These are phyloP conservation scores for Zaprionus camerounensis DNA, from an alignment of 1,140 invertebrate genomes.

Conservation along the genomic window DNA sequence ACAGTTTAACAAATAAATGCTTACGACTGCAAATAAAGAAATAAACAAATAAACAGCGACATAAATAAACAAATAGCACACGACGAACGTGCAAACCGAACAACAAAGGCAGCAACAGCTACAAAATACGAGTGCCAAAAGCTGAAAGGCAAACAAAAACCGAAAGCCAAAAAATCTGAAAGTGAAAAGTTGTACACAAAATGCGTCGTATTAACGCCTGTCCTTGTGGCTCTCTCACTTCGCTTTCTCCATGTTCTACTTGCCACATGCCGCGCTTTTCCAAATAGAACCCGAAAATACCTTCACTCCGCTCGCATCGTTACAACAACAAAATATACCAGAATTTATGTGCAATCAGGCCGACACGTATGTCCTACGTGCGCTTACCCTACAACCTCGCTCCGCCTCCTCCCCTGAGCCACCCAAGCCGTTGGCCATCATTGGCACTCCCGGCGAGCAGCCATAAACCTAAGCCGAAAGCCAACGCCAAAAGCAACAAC, in stretches of 20 bases:
- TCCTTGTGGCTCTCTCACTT: background rate
- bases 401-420: background rate
- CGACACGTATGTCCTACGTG: constrained; percentile 75
- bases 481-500: constrained; percentile 47
- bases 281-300: constrained; percentile 42
- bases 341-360: constrained; percentile 80
- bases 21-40: constrained; percentile 74
- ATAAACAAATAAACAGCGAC: constrained; percentile 70
- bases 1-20: constrained; percentile 77
- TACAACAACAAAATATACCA: constrained; percentile 26
- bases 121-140: constrained; percentile 28
- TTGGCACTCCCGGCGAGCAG: constrained; percentile 57
- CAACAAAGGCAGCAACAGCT: constrained; percentile 28
- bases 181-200: constrained; percentile 81
- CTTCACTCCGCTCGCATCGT: constrained; percentile 1
- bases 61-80: constrained; percentile 22
- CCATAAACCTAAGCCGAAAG: constrained; percentile 57
- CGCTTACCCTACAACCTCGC: background rate
- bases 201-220: constrained; percentile 75
- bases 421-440: constrained; percentile 47
- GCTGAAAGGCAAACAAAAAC: constrained; percentile 73
- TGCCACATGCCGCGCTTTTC: constrained; percentile 15
- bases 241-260: background rate
- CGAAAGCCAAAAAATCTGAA: constrained; percentile 70
- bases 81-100: constrained; percentile 27